Conservation (phyloP, 2,797 vertebrate genomes). For the Paramormyrops hopkinsi region DNA sequence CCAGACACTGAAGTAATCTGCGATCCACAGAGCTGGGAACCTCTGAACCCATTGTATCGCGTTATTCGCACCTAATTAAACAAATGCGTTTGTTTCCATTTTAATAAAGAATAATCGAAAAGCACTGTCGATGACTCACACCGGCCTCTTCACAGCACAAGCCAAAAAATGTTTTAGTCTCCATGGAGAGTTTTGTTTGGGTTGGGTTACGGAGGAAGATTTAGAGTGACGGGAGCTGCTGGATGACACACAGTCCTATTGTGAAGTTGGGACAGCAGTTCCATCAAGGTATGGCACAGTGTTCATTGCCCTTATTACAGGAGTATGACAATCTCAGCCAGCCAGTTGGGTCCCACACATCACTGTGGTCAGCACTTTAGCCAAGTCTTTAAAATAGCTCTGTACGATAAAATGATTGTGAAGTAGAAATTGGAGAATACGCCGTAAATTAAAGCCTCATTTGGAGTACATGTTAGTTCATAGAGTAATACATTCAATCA, state of each 20-base stretch:
- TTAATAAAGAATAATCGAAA: constrained; percentile 47
- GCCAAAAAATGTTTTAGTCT: constrained; percentile 37
- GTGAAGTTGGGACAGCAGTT: background rate
- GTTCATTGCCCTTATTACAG: background rate
- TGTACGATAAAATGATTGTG: background rate
- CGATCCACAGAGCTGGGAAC: constrained; percentile 7
- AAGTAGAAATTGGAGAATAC: constrained; percentile 18
- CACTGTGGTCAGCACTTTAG: background rate
- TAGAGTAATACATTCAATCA: background rate
- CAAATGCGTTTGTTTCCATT: constrained; percentile 38
- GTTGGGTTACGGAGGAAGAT: background rate
- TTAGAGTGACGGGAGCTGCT: background rate
- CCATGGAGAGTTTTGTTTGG: constrained; percentile 28
- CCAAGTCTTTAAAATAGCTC: background rate
- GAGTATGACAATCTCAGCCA: background rate
- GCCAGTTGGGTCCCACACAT: background rate
- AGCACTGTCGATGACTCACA: constrained; percentile 45
- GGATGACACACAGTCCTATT: background rate
- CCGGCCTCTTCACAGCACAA: constrained; percentile 26
- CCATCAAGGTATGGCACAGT: background rate
- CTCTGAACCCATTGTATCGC: constrained; percentile 12
- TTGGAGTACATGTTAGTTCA: background rate
- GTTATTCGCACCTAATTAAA: constrained; percentile 41
- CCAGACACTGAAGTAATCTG: background rate
- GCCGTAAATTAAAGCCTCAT: background rate